These are phyloP conservation scores for Dicyrtoma fusca DNA, from an alignment of 2,888 invertebrate genomes.

Conservation along the genomic window DNA sequence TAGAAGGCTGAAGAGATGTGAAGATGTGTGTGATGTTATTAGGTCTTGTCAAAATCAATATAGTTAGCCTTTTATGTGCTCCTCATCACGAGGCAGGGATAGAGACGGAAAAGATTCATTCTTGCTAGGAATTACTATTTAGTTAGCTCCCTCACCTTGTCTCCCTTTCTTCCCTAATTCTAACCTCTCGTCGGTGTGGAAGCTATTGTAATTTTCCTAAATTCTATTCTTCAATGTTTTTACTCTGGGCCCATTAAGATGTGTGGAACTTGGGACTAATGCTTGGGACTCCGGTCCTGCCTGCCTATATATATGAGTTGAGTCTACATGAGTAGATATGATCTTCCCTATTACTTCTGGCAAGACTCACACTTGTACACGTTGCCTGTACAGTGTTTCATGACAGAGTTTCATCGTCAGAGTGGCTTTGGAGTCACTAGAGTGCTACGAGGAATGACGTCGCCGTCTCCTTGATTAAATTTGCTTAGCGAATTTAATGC, in stretches of 20 bases:
- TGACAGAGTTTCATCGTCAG: too few relatives aligned
- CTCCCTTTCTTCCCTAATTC: conserved; percentile 7
- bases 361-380: too few relatives aligned
- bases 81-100: too few relatives aligned
- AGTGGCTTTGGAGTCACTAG: too few relatives aligned
- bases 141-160: neutral
- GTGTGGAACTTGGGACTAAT: too few relatives aligned
- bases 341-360: too few relatives aligned
- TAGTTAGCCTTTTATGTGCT: conserved; percentile 18
- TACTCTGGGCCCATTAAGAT: neutral
- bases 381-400: too few relatives aligned
- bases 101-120: conserved; percentile 26
- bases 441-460: too few relatives aligned
- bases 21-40: conserved; percentile 10
- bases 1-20: conserved; percentile 19
- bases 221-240: neutral
- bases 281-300: too few relatives aligned
- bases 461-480: too few relatives aligned
- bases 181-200: neutral
- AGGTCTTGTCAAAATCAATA: conserved; percentile 30
- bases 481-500: too few relatives aligned
- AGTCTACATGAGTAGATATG: neutral
- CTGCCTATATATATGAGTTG: neutral
- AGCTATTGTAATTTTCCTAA: conserved; percentile 7
- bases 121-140: conserved; percentile 8